Evolutionary conservation across 1,140 invertebrate species (phyloP).

Genomic region (Leptinotarsa texana): DNA sequence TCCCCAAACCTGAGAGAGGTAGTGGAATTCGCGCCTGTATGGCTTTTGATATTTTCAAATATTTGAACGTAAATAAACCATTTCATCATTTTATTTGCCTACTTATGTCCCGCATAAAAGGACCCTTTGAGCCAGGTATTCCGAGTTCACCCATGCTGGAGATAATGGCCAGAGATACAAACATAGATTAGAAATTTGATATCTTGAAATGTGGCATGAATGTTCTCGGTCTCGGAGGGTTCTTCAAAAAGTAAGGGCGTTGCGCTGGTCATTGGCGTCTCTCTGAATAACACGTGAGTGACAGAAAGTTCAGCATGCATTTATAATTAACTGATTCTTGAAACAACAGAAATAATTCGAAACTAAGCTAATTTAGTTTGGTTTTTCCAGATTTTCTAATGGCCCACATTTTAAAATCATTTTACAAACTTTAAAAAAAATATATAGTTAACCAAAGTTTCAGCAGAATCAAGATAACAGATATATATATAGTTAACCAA

Average conservation of each 20-base stretch:
- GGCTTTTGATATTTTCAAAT: conserved; percentile 12
- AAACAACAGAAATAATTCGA: too few relatives aligned
- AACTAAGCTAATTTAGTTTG: too few relatives aligned
- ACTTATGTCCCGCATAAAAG: conserved; percentile 9
- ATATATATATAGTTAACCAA: too few relatives aligned
- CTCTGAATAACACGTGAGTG: neutral
- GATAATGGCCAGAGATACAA: conserved; percentile 21
- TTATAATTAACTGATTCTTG: too few relatives aligned
- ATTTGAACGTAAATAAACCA: conserved; percentile 14
- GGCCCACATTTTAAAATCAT: too few relatives aligned
- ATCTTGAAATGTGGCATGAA: conserved; percentile 6
- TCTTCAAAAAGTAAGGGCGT: neutral
- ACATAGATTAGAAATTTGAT: conserved; percentile 31
- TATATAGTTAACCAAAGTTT: too few relatives aligned
- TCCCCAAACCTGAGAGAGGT: too few relatives aligned
- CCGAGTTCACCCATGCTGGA: neutral
- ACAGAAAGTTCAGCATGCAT: too few relatives aligned
- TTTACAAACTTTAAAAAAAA: too few relatives aligned
- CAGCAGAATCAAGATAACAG: too few relatives aligned
- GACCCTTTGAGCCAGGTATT: conserved; percentile 6
- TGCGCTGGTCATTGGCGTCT: neutral
- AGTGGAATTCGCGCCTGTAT: neutral
- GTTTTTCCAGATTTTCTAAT: too few relatives aligned
- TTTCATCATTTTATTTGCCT: conserved; percentile 18
- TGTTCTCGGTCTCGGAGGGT: neutral